These are phyloP conservation scores for Helicorthomorpha holstii DNA, from an alignment of 1,140 invertebrate species.

Conservation along the genomic window DNA sequence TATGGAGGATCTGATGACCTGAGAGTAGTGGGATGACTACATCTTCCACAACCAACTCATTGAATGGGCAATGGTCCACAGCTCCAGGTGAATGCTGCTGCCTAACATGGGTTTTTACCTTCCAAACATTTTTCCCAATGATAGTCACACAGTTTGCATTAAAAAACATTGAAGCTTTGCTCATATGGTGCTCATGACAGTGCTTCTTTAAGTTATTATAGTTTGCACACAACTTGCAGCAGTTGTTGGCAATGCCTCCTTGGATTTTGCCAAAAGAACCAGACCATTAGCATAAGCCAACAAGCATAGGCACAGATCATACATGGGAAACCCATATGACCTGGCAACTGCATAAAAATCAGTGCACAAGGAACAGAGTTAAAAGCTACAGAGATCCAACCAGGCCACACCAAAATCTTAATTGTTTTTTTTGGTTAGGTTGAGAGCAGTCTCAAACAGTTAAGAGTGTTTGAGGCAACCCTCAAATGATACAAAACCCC, in stretches of 20 bases:
- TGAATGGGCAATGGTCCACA: background rate
- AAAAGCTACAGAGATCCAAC: slow-evolving; percentile 20
- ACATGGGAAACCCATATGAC: background rate
- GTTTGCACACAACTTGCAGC: slow-evolving; percentile 2
- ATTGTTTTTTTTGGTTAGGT: slow-evolving; percentile 7
- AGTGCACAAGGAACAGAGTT: slow-evolving; percentile 19
- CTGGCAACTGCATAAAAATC: background rate
- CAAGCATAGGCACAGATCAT: background rate
- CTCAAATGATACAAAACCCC: slow-evolving; percentile 12
- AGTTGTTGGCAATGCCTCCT: slow-evolving; percentile 1
- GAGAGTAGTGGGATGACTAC: too few species aligned
- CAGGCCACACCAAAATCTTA: slow-evolving; percentile 11
- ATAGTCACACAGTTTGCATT: too few species aligned
- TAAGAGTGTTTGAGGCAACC: slow-evolving; percentile 10
- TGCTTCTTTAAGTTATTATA: background rate
- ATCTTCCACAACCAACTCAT: too few species aligned
- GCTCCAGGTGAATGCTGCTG: too few species aligned
- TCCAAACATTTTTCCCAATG: too few species aligned
- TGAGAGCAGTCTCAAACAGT: slow-evolving; percentile 7
- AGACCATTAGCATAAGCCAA: slow-evolving; percentile 13
- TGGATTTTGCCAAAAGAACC: background rate
- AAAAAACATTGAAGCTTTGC: background rate
- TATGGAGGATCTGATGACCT: too few species aligned
- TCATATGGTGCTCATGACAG: background rate
- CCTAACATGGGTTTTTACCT: too few species aligned